Evolutionary conservation across 2,113 vertebrate species (phyloP).

Genomic region (Microtus oregoni): DNA sequence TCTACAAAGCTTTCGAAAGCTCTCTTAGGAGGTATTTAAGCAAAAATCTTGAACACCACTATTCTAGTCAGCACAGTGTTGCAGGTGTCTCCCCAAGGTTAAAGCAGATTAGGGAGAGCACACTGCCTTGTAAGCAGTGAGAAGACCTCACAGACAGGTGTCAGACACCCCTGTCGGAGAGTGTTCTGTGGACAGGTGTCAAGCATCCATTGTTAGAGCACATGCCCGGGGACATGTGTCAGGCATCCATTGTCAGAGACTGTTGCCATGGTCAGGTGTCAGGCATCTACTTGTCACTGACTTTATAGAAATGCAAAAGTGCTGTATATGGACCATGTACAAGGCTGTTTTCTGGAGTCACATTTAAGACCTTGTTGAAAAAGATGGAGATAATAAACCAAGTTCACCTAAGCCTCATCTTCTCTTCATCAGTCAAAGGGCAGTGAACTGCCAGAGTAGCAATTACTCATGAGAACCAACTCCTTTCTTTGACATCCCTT

Average conservation of each 20-base stretch:
- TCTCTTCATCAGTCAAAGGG: not conserved
- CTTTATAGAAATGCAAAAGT: not conserved
- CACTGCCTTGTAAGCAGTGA: not conserved
- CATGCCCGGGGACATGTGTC: no score
- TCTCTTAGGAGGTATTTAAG: not conserved
- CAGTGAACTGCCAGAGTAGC: not conserved
- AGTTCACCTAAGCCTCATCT: not conserved
- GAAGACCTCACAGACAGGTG: not conserved
- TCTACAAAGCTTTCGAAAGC: not conserved
- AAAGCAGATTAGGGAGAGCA: not conserved
- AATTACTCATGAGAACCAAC: conserved; percentile 28
- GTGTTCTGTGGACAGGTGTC: not conserved
- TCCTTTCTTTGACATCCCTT: conserved; percentile 11
- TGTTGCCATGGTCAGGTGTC: no score
- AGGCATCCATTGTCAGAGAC: no score
- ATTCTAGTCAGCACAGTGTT: not conserved
- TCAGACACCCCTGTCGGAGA: not conserved
- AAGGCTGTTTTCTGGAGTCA: not conserved
- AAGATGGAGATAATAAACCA: not conserved
- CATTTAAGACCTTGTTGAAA: not conserved
- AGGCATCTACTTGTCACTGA: no score
- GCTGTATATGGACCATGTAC: no score
- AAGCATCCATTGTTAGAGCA: no score
- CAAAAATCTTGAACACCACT: conserved; percentile 34
- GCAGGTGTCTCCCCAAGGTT: not conserved